A percentile compares a stretch with the other conserved stretches of the same genome.
Evolutionary conservation across 2,888 invertebrate genomes (phyloP).

Genomic region (Oconnorella tubifera): DNA sequence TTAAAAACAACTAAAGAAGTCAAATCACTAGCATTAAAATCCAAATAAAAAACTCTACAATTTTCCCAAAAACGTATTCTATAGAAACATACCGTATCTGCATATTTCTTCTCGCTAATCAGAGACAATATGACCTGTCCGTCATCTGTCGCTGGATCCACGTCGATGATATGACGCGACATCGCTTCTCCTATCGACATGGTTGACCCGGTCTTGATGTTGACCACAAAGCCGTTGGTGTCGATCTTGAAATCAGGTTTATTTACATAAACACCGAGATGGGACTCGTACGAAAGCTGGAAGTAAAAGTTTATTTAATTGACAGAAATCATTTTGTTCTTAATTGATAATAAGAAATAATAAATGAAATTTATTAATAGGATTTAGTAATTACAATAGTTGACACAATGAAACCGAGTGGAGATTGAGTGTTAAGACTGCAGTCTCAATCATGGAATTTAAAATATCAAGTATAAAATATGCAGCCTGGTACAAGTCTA

Average conservation of each 20-base stretch:
- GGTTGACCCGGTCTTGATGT: constrained; percentile 22
- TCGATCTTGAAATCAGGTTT: constrained; percentile 8
- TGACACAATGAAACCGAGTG: too few species aligned
- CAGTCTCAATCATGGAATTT: too few species aligned
- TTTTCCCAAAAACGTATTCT: neutral
- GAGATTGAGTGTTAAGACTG: too few species aligned
- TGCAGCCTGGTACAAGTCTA: too few species aligned
- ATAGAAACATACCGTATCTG: too few species aligned
- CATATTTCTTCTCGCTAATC: neutral
- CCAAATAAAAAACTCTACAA: neutral
- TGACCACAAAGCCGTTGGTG: constrained; percentile 22
- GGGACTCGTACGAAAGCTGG: neutral
- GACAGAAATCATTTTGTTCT: too few species aligned
- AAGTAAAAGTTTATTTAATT: too few species aligned
- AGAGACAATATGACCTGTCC: neutral
- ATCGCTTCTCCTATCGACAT: constrained; percentile 28
- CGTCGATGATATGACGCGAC: constrained; percentile 16
- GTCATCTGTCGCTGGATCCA: constrained; percentile 16
- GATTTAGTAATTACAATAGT: too few species aligned
- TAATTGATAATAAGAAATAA: too few species aligned
- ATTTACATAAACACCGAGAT: constrained; percentile 13
- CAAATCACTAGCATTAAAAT: neutral
- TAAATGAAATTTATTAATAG: too few species aligned
- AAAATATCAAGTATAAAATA: too few species aligned
- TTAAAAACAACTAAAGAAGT: neutral